Percentiles rank a stretch among this genome's conserved stretches.
Conservation (phyloP, 92 coral and sea anemone genomes). For the Plumapathes pennacea region DNA sequence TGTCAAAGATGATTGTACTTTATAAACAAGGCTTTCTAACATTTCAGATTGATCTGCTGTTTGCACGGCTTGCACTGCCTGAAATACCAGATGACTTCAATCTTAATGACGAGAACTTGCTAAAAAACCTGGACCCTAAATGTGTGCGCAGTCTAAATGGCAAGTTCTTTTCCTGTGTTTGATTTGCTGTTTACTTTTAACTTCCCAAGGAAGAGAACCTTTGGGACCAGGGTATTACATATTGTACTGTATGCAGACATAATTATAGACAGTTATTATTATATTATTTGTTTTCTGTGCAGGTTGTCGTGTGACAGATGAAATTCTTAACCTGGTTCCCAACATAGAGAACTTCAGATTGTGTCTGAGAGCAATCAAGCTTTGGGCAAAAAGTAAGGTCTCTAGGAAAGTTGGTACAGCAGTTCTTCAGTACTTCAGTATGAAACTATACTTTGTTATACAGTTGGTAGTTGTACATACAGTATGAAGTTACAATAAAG, state of each 20-base stretch:
- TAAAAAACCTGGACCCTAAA: conserved; percentile 85
- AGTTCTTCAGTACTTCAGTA: no score
- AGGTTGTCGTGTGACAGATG: conserved; percentile 99
- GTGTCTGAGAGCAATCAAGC: conserved; percentile 78
- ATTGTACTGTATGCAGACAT: neutral
- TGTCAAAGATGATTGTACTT: neutral
- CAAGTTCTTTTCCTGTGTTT: conserved; percentile 4
- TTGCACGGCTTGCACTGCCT: conserved; percentile 92
- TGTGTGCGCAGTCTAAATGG: conserved; percentile 97
- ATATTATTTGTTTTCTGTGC: neutral
- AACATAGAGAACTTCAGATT: conserved; percentile 84
- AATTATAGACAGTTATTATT: neutral
- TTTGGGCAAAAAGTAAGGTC: conserved; percentile 98
- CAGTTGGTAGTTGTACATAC: no score
- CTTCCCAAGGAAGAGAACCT: no score
- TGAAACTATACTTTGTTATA: no score
- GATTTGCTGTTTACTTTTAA: neutral
- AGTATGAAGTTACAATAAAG: no score
- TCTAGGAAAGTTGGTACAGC: no score
- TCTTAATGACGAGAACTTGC: conserved; percentile 78
- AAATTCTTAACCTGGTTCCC: conserved; percentile 88
- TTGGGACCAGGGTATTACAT: no score
- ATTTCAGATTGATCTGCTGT: conserved; percentile 81
- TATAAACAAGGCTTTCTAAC: no score
- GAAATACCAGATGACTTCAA: conserved; percentile 90